Percentiles rank a stretch among this genome's conserved stretches.
Evolutionary conservation across 2,797 vertebrate species (phyloP).

Genomic region (Tokudaia muenninki): DNA sequence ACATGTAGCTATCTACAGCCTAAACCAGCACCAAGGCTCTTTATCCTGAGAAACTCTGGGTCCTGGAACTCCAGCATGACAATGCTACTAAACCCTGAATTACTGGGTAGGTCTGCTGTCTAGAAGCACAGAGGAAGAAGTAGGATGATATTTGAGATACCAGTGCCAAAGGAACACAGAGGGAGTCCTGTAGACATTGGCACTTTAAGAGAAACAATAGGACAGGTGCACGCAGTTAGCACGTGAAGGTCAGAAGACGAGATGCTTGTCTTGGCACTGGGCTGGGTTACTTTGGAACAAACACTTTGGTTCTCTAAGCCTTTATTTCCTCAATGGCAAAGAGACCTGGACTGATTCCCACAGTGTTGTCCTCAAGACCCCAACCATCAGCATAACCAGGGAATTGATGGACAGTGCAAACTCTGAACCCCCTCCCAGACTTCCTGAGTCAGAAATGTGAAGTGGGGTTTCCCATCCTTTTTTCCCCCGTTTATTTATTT

Average conservation of each 20-base stretch:
- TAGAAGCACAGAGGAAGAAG: neutral
- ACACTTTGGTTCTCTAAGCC: neutral
- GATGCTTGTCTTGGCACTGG: slow-evolving; percentile 2
- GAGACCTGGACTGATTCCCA: neutral
- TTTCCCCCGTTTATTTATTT: neutral
- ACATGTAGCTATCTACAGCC: neutral
- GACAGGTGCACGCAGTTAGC: neutral
- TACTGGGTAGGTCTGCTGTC: neutral
- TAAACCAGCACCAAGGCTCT: neutral
- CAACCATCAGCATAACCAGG: neutral
- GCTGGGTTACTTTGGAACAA: neutral
- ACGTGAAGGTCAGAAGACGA: slow-evolving; percentile 18
- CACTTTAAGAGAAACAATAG: slow-evolving; percentile 25
- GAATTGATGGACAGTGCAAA: neutral
- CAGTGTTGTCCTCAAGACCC: neutral
- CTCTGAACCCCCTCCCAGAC: neutral
- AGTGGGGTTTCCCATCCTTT: neutral
- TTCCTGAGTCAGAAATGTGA: neutral
- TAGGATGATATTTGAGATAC: slow-evolving; percentile 18
- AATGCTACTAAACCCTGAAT: neutral
- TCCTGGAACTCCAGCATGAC: neutral
- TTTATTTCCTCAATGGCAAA: neutral
- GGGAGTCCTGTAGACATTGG: neutral
- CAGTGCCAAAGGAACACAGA: slow-evolving; percentile 6
- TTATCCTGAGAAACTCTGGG: neutral